phyloP scores from a whole-genome alignment of 2,113 vertebrate genomes.

The Taurulus bubalis region DNA sequence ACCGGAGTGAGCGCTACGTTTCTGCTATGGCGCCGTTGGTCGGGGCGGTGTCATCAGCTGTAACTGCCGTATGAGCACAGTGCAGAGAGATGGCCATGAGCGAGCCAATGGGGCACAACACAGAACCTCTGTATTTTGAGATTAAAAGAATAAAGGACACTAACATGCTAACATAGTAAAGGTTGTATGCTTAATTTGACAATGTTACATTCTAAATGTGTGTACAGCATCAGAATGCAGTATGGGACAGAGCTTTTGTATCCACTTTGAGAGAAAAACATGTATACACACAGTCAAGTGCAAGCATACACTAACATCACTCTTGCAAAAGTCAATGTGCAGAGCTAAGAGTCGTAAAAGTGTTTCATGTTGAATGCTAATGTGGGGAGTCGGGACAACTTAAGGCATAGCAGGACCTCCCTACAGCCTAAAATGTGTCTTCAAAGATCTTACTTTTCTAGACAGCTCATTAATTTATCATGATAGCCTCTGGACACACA shows the following conservation, averaged over 20 bases:
- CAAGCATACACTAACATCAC: neutral
- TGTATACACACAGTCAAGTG: neutral
- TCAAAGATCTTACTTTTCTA: constrained; percentile 27
- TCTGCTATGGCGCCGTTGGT: neutral
- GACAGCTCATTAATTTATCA: constrained; percentile 41
- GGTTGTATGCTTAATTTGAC: neutral
- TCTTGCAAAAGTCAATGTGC: constrained; percentile 9
- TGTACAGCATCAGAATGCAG: neutral
- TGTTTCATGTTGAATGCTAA: constrained; percentile 10
- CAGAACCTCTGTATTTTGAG: neutral
- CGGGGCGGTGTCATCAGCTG: neutral
- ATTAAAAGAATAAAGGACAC: neutral
- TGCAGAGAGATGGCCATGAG: neutral
- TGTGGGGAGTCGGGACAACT: constrained; percentile 11
- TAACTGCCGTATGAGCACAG: neutral
- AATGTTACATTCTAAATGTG: neutral
- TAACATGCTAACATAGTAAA: neutral
- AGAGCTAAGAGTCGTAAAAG: neutral
- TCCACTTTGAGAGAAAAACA: neutral
- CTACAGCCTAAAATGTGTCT: constrained; percentile 38
- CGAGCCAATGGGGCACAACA: neutral
- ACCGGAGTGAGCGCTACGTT: neutral
- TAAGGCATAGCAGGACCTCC: constrained; percentile 20
- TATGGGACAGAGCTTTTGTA: neutral
- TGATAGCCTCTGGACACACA: constrained; percentile 24